Evolutionary conservation across 2,113 vertebrate species (phyloP), one percentile per base, ranked within the genome.

Genomic region (Pogonocichla stellata): DNA sequence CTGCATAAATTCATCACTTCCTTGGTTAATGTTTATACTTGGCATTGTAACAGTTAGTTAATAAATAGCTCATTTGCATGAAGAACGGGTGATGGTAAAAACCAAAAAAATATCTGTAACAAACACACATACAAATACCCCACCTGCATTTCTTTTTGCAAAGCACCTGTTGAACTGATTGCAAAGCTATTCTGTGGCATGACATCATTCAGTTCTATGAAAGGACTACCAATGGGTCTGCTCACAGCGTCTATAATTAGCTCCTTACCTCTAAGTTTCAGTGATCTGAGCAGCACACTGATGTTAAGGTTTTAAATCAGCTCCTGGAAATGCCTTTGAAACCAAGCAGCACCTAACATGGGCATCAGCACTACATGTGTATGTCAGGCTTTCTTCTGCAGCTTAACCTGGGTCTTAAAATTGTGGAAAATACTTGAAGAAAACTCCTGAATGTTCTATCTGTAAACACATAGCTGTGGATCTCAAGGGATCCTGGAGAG

Each of bases 1-100:
- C 38, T 72, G 56, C 61, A 58, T 5, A 53, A 75, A 92, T 90
- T 60, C 14, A 75, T 88, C 0, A 3, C 51, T 95, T 81, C 61
- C 67, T 65, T 85, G 36, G 90, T 97, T 97, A 95, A 94, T 86
- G 58, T 95, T 96, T 91, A 91, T 60, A 84, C 42, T 53, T 83
- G 80, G 77, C 54, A 64, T 81, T 88, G 43, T 90, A 92, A 34
- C 73, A 93, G 70, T 43, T 75, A 53, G 90, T 93, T 97, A 96
- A 96, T 96, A 91, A 95, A 74, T 60, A 90, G 42, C 83, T 92
- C 36, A 29, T 80, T 73, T 75, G 24, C 0, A 0, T 72, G 67
- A 94, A 92, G 72, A 92, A 40, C 51, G 38, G 48, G 66, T 90
- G 50, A 82, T 54, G n/a, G 26, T 53, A 64, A 65, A 80, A 79